Base-by-base conservation (phyloP, 2,113 vertebrate genomes). In the Melanocharis versteri region DNA sequence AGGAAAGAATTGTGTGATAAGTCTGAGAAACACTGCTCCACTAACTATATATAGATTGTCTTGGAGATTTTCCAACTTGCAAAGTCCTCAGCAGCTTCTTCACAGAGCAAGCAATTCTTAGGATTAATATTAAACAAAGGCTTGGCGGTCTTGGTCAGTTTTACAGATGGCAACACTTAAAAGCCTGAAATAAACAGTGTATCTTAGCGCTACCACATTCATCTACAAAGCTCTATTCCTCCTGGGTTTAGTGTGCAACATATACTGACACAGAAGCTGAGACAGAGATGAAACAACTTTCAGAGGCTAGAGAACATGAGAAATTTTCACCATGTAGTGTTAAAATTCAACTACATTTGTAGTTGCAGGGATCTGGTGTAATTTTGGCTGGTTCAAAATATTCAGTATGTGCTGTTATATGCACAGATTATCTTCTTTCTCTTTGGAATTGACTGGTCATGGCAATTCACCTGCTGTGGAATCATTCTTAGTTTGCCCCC, bases 21-120 rank as follows among this genome's bases (percentile, higher is more conserved):
- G 77, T 94, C 83, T 80, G 77, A 92, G 72, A 92, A 96, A 89
- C 23, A 37, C 47, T 76, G 53, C 47, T 69, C 62, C 77, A 35
- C 35, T 84, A 83, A 58, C 89, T 93, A 94, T 86, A 94, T 70
- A 83, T 70, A 87, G 86, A 87, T 66, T n/a, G 26, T 47, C 71
- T 54, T 78, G 88, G 88, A 88, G 26, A 84, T 79, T 91, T 96
- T 94, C 93, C 94, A 96, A 85, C 11, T 85, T 93, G 79, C n/a
- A 40, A 94, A 97, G 82, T 77, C 76, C 88, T 82, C 70, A 93
- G 76, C 53, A 72, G 65, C 81, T 97, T 92, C 86, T 85, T 75
- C 79, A 81, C n/a, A 92, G 68, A 91, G 42, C 70, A 89, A 77
- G 56, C 44, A 64, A 71, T 58, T 94, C 72, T 83, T 15, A 9